Evolutionary conservation across 2,113 vertebrate species (phyloP).

Genomic region (Silurus glanis): DNA sequence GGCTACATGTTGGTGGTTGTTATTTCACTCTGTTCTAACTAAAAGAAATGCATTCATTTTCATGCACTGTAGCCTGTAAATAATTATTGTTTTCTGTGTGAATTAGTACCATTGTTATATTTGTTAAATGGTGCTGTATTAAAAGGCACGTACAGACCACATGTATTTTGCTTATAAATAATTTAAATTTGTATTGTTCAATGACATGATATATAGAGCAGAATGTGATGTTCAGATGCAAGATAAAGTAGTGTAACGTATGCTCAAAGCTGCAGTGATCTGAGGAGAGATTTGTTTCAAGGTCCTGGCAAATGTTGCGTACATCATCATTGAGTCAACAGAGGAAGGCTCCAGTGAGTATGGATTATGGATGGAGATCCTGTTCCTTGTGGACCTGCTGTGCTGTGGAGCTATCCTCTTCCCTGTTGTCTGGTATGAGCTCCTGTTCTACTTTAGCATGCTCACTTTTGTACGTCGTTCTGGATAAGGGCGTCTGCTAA

Average conservation of each 20-base stretch:
- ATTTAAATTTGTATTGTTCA: neutral
- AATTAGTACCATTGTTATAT: neutral
- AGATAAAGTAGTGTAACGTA: neutral
- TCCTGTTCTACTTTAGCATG: neutral
- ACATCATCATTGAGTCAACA: slow-evolving; percentile 86
- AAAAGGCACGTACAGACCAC: neutral
- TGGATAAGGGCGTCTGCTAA: neutral
- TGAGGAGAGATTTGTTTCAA: slow-evolving; percentile 46
- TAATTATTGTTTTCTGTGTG: neutral
- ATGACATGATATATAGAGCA: neutral
- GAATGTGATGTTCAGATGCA: neutral
- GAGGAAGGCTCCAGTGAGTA: slow-evolving; percentile 84
- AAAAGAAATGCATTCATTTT: neutral
- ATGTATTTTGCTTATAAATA: neutral
- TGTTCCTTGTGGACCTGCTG: slow-evolving; percentile 83
- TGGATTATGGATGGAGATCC: slow-evolving; percentile 82
- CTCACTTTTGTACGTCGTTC: neutral
- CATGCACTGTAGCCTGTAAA: neutral
- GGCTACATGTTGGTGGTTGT: neutral
- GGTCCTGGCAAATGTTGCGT: slow-evolving; percentile 85
- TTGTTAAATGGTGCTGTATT: neutral
- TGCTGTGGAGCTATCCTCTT: slow-evolving; percentile 88
- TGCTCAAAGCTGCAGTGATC: neutral
- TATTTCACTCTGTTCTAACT: neutral
- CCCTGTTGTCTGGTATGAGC: slow-evolving; percentile 82